Evolutionary conservation across 2,888 invertebrate genomes (phyloP).

Genomic region (Tenthredo notha): DNA sequence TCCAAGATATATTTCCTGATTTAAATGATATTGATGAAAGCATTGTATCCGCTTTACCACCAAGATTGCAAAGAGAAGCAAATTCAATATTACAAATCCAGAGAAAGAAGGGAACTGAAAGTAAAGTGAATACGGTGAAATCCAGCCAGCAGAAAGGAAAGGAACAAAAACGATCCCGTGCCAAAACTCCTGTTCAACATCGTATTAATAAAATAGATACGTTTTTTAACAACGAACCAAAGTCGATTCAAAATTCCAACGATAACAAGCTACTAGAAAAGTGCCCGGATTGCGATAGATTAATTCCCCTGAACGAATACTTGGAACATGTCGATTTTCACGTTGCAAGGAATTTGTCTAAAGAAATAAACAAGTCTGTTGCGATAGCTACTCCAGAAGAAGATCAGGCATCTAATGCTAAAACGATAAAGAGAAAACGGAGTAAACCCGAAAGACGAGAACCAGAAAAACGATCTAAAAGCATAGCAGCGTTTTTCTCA

Average conservation of each 20-base stretch:
- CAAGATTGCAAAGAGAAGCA: constrained; percentile 74
- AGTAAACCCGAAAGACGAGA: constrained; percentile 45
- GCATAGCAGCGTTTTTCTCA: constrained; percentile 68
- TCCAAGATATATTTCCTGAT: constrained; percentile 78
- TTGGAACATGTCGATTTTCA: constrained; percentile 92
- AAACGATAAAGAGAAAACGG: constrained; percentile 67
- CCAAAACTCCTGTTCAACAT: constrained; percentile 57
- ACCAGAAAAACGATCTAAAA: constrained; percentile 56
- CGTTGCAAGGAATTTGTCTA: constrained; percentile 88
- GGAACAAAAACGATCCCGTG: constrained; percentile 58
- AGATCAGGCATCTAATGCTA: constrained; percentile 64
- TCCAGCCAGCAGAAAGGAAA: constrained; percentile 56
- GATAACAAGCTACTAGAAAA: constrained; percentile 76
- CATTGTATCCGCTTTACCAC: constrained; percentile 76
- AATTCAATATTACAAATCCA: constrained; percentile 64
- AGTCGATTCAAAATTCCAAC: constrained; percentile 66
- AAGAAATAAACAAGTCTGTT: constrained; percentile 81
- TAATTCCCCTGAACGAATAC: constrained; percentile 82
- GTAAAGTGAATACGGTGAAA: constrained; percentile 50
- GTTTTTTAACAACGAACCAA: constrained; percentile 63
- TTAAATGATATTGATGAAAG: constrained; percentile 75
- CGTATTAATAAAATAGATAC: constrained; percentile 59
- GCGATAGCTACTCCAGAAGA: constrained; percentile 76
- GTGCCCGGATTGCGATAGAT: constrained; percentile 87
- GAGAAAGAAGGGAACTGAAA: constrained; percentile 47